Evolutionary conservation across 2,888 invertebrate genomes (phyloP), one percentile per base, ranked within the genome.

Genomic region (Pterostichus niger): DNA sequence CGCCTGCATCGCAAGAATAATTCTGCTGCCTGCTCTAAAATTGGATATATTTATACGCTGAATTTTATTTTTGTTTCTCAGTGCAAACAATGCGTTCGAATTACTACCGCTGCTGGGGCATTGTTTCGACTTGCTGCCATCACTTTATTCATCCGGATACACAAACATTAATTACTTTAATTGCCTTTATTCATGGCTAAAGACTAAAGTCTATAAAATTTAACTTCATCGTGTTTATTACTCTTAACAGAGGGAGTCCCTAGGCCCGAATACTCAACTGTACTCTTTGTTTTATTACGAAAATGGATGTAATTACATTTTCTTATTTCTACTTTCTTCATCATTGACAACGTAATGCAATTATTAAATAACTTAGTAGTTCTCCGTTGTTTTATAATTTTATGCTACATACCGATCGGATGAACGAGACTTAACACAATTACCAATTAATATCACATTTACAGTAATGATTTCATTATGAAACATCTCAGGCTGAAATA

Each of bases 91-190:
- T 79, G 49, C 44, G 81, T 54, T 40, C 71, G 81, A 71, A 81
- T 81, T 81, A 52, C 56, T 56, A n/a, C 35, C 15, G 44, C 56
- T n/a, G 35, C 54, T n/a, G 44, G 33, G 35, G 75, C 75, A 75
- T 82, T 82, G 82, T 82, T 82, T 71, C 80, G 52, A 71, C 54
- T 80, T 73, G 75, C 75, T 75, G 59, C 7, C 82, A 10, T 75
- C 75, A 82, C 59, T 75, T 82, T 82, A 82, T 82, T 82, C 82
- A 75, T 82, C 46, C 75, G 73, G 44, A 75, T 75, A 82, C 61
- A 80, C 75, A 82, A 75, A 75, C 82, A 75, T 82, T 82, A 82
- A 82, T 82, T 75, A 75, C 82, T 80, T 80, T 80, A 80, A 80
- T 80, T 80, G 71, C 54, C 75, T 82, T 82, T 82, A 82, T 82